Evolutionary conservation across 2,888 invertebrate species (phyloP).

Genomic region (Ellobium chinense): DNA sequence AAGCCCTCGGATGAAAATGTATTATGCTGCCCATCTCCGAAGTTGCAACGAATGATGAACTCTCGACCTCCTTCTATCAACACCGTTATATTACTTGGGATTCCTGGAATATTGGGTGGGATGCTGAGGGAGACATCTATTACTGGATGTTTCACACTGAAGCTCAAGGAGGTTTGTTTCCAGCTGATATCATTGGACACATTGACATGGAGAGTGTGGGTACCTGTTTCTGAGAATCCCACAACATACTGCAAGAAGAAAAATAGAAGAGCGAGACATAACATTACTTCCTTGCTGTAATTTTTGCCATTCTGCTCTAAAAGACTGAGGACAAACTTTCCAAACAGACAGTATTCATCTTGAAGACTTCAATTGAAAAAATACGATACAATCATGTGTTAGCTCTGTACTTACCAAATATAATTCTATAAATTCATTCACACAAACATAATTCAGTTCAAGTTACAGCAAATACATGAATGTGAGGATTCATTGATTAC

Average conservation of each 20-base stretch:
- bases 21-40: slow-evolving; percentile 60
- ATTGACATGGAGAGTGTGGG: slow-evolving; percentile 54
- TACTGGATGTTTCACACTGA: slow-evolving; percentile 61
- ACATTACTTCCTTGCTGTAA: background rate
- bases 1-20: background rate
- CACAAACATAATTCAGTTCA: too few relatives aligned
- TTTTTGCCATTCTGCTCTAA: background rate
- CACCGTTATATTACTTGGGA: slow-evolving; percentile 55
- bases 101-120: slow-evolving; percentile 53
- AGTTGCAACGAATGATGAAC: slow-evolving; percentile 57
- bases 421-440: too few relatives aligned
- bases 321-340: background rate
- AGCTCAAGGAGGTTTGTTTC: slow-evolving; percentile 51
- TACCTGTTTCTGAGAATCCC: slow-evolving; percentile 54
- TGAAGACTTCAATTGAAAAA: too few relatives aligned
- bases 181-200: slow-evolving; percentile 64
- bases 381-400: too few relatives aligned
- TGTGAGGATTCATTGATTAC: too few relatives aligned
- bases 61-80: slow-evolving; percentile 55
- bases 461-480: too few relatives aligned
- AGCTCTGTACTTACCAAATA: too few relatives aligned
- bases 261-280: background rate
- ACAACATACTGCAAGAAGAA: slow-evolving; percentile 57
- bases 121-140: slow-evolving; percentile 51
- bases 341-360: background rate